Evolutionary conservation across 1,140 invertebrate species (phyloP).

Genomic region (Magallana gigas): DNA sequence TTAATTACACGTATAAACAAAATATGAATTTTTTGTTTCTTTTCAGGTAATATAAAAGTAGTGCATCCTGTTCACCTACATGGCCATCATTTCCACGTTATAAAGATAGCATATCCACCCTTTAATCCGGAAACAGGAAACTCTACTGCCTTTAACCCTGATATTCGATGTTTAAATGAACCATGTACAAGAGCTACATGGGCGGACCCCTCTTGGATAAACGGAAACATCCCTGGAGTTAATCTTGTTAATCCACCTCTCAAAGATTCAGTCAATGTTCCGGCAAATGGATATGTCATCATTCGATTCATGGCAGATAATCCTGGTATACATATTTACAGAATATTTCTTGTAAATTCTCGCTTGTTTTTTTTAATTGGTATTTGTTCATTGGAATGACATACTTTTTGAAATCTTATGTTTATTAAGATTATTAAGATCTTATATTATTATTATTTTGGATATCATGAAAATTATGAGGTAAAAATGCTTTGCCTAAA

Average conservation of each 20-base stretch:
- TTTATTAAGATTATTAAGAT: too few relatives aligned
- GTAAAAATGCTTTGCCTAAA: too few relatives aligned
- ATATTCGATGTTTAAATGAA: conserved; percentile 41
- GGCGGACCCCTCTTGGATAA: conserved; percentile 20
- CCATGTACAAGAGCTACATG: conserved; percentile 34
- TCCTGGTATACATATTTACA: conserved; percentile 31
- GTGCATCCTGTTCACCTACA: conserved; percentile 48
- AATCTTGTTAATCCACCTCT: conserved; percentile 40
- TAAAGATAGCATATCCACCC: conserved; percentile 46
- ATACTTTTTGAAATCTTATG: too few relatives aligned
- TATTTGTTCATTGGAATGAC: too few relatives aligned
- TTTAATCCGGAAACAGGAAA: conserved; percentile 27
- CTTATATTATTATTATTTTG: too few relatives aligned
- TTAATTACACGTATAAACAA: too few relatives aligned
- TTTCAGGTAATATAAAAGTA: neutral
- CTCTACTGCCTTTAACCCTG: neutral
- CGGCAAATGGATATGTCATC: conserved; percentile 38
- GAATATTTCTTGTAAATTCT: too few relatives aligned
- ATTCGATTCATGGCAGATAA: conserved; percentile 38
- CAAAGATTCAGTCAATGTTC: conserved; percentile 42
- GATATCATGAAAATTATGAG: too few relatives aligned
- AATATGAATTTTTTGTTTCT: too few relatives aligned
- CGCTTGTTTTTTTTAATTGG: too few relatives aligned
- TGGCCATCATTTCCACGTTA: conserved; percentile 51
- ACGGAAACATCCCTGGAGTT: conserved; percentile 38